Evolutionary conservation across 2,888 invertebrate species (phyloP), one percentile per base, ranked within the genome.

Genomic region (Drosophila paranaensis): DNA sequence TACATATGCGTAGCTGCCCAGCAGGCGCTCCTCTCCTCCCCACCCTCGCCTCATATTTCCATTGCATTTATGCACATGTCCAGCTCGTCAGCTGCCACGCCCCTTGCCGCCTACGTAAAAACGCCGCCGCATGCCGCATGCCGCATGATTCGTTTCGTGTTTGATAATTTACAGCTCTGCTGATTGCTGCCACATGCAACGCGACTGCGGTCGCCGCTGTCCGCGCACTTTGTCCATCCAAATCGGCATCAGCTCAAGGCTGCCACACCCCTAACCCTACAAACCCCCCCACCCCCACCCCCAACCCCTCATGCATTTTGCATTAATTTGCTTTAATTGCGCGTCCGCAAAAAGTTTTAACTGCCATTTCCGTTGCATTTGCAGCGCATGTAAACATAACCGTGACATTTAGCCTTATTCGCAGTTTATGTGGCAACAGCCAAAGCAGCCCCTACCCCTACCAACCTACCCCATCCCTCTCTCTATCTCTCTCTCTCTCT

Each of bases 311-410:
- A 81, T 74, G 66, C 61, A 78, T 74, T 78, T 78, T 67, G 68
- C 81, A 87, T 88, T 81, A 79, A 84, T 87, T 84, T 78, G 80
- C 72, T 74, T 75, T 85, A 76, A 82, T 87, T 84, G 78, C 82
- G 54, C 67, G 58, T 60, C 68, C 48, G 60, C 68, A 62, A 73
- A 83, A 71, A 82, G 77, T 74, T 85, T 81, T 74, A 77, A 77
- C 80, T 74, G 74, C 72, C 81, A 81, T 81, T 88, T 85, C 85
- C 88, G 88, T 73, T 82, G 86, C 77, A 63, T 88, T 83, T 81
- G 48, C 81, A 85, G 84, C 90, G 89, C 91, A 89, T 90, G 90
- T 90, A 88, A 91, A 90, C 88, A 86, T 83, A 91, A 82, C 91
- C 90, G 87, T 90, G 91, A 91, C 90, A 90, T 91, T 90, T 89